A percentile compares a stretch with the other conserved stretches of the same genome.
phyloP scores from a whole-genome alignment of 2,113 vertebrate species.

The Oryctolagus cuniculus region mOryCun1.1 NC_091445.1:44348501-44349000 shows the following conservation, averaged over 20 bases:
- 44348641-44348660: not conserved
- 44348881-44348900: not conserved
- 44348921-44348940: not conserved
- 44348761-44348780: not conserved
- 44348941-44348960: too few species aligned
- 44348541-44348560: conserved; percentile 33
- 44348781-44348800: not conserved
- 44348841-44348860: not conserved
- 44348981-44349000: not conserved
- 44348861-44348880: not conserved
- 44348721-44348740: not conserved
- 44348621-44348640: conserved; percentile 55
- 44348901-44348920: not conserved
- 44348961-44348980: not conserved
- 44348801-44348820: not conserved
- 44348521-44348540: conserved; percentile 18
- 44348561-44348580: conserved; percentile 51
- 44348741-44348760: not conserved
- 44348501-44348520: conserved; percentile 14
- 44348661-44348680: not conserved
- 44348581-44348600: conserved; percentile 59
- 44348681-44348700: not conserved
- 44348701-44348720: not conserved
- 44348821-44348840: not conserved
- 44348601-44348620: conserved; percentile 51